Evolutionary conservation across 2,797 vertebrate genomes (phyloP), one percentile per base, ranked within the genome.

Genomic region (Pseudocheirus occidentalis): DNA sequence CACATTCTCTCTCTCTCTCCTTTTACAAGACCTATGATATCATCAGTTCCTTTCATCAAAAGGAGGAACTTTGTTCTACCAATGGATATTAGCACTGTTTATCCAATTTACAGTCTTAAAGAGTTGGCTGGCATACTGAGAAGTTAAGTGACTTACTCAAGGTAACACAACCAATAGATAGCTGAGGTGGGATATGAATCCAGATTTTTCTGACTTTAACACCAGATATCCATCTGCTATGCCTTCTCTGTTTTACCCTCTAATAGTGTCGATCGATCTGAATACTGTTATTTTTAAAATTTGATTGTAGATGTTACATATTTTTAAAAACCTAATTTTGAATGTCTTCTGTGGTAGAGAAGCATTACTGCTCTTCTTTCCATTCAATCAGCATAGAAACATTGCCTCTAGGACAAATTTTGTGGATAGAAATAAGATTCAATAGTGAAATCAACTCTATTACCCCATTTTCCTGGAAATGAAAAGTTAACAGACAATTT

Each of bases 401-500:
- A 89, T 14, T 93, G 90, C n/a, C 28, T 91, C 52, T 54, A 62
- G 28, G 40, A 62, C 55, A 94, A 50, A 40, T 28, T 53, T 21
- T 55, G 14, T 73, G 90, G 9, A 27, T 66, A 94, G n/a, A 90
- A 94, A 87, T 91, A 91, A 59, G 52, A 91, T 24, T 59, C 29
- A 89, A 59, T 5, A 50, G 56, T 91, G 52, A 91, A 93, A 87
- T 87, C 40, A 93, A 95, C 53, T 91, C 28, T 56, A 93, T 89
- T 62, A 95, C 34, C 55, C 58, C 18, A 93, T 59, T 93, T 93
- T 93, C n/a, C 59, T 13, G 28, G 7, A 93, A 91, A 93, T 91
- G 56, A 53, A 90, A 66, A 91, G 18, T 91, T 91, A 54, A 89
- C 28, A 21, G 55, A 89, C 59, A 91, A 57, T 73, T 21, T 50